Evolutionary conservation across 2,113 vertebrate genomes (phyloP).

Genomic region (Zapus hudsonius): DNA sequence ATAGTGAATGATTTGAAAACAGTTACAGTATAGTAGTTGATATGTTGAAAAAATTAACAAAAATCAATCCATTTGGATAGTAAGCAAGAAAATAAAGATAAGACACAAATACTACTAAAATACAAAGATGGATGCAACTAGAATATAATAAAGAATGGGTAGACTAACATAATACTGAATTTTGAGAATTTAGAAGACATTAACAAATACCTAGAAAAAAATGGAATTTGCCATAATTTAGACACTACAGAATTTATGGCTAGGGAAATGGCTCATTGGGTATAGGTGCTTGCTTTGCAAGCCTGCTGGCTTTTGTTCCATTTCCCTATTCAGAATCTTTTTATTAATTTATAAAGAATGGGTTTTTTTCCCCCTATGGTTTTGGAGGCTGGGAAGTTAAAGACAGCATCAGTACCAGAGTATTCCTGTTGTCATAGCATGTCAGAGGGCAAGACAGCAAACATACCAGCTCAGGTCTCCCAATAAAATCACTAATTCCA

Average conservation of each 20-base stretch:
- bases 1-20: not conserved
- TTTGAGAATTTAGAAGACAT: not conserved
- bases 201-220: not conserved
- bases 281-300: no score
- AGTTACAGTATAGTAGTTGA: not conserved
- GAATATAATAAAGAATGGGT: not conserved
- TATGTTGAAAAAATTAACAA: not conserved
- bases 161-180: not conserved
- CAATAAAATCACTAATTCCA: not conserved
- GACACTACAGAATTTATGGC: not conserved
- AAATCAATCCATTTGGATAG: not conserved
- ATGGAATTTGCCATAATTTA: not conserved
- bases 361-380: no score
- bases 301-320: not conserved
- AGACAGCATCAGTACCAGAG: not conserved
- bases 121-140: no score
- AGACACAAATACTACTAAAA: not conserved
- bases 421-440: not conserved
- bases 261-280: not conserved
- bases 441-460: not conserved
- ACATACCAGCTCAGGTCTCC: not conserved
- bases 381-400: not conserved
- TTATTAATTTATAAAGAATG: not conserved
- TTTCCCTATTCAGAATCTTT: not conserved
- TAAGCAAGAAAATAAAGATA: not conserved